Evolutionary conservation across 2,888 invertebrate species (phyloP), one percentile per base, ranked within the genome.

Genomic region (Plebejus argus): DNA sequence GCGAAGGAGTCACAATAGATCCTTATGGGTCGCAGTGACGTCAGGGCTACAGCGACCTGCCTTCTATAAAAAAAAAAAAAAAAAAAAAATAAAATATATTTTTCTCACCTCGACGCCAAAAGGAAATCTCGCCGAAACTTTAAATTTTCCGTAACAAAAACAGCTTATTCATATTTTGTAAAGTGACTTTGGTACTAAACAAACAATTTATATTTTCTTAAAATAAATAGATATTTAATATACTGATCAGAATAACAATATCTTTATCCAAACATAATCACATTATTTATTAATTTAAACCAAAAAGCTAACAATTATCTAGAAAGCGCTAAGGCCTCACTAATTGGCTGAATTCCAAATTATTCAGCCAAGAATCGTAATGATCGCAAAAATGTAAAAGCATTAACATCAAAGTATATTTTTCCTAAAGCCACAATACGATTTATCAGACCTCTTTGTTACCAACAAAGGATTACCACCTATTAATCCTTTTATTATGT

Each of bases 401-500:
- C 66, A 66, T 33, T 15, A 66, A 66, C 66, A 66, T 66, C 28
- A 66, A 66, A 66, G 66, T 66, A 15, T 33, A 66, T 66, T 66
- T 66, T 66, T 66, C 6, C 28, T 33, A 66, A 66, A 28, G 66
- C 66, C 66, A 66, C 66, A 66, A 66, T 66, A 66, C 61, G 28
- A 66, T 66, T 66, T 66, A 66, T 66, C 28, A 66, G 28, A 15
- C 28, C 66, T 23, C 28, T 66, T 33, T 66, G 66, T 66, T 66
- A 10, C 66, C 66, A 4, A 66, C 66, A 66, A 66, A 33, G 28
- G 66, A 66, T 66, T 66, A 33, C 66, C 66, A 66, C 66, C 66
- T 66, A 66, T 66, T 66, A 66, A 66, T 66, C 66, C 66, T 33
- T 66, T 66, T 66, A 66, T 66, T 66, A 66, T 66, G 28, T 33